These are phyloP conservation scores for Diplodus puntazzo DNA, from an alignment of 2,797 vertebrate species.

Conservation along the genomic window DNA sequence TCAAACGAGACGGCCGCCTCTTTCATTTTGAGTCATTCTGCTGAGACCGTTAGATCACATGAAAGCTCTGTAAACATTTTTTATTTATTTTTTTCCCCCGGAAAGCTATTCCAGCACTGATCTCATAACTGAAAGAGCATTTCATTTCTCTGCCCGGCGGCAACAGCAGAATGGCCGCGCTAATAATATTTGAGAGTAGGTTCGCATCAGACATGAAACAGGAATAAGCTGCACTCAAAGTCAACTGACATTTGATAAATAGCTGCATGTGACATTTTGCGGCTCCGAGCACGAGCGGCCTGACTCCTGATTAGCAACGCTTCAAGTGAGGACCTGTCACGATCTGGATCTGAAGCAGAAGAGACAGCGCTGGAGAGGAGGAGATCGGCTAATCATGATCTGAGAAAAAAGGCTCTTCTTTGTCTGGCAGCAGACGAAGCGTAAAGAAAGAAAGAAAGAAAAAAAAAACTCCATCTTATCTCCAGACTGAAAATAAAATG, in stretches of 20 bases:
- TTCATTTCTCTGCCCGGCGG: neutral
- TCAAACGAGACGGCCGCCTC: neutral
- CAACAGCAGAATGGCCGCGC: constrained; percentile 1
- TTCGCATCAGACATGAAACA: neutral
- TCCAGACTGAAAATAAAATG: constrained; percentile 39
- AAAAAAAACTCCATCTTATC: constrained; percentile 21
- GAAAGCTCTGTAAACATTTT: neutral
- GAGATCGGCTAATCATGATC: constrained; percentile 24
- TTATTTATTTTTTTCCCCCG: neutral
- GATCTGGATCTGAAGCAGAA: constrained; percentile 22
- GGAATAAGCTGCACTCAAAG: neutral
- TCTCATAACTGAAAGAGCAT: neutral
- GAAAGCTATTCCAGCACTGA: constrained; percentile 9
- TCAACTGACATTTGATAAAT: constrained; percentile 21
- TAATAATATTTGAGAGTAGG: constrained; percentile 8
- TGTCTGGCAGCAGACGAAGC: constrained; percentile 34
- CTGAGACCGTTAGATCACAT: neutral
- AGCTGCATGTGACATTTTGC: constrained; percentile 17
- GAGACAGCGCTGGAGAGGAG: constrained; percentile 8
- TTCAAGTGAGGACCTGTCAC: constrained; percentile 8
- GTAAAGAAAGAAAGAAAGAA: neutral
- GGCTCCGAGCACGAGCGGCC: constrained; percentile 17
- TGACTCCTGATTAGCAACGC: constrained; percentile 10
- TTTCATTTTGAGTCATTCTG: neutral
- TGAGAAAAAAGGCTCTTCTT: constrained; percentile 32